phyloP scores from a whole-genome alignment of 2,797 vertebrate species.

The Apogon hyalosoma region DNA sequence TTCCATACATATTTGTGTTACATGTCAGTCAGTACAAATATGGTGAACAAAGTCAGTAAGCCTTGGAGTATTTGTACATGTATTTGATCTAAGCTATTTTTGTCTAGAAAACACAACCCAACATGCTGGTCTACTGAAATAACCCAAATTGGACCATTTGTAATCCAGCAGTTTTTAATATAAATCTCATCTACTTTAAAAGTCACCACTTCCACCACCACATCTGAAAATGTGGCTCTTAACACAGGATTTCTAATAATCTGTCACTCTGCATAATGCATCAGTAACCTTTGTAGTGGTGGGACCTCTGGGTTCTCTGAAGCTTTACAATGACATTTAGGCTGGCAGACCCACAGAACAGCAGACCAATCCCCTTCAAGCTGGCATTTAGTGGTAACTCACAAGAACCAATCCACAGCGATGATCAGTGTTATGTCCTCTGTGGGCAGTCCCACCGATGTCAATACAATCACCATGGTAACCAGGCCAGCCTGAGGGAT shows the following conservation, averaged over 20 bases:
- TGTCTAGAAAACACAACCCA: no score
- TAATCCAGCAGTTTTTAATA: no score
- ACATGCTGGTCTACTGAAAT: no score
- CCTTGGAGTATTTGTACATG: no score
- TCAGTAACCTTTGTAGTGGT: constrained; percentile 79
- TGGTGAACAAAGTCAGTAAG: no score
- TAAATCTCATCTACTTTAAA: constrained; percentile 68
- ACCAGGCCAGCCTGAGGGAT: constrained; percentile 98
- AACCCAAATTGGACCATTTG: no score
- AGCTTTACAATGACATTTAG: constrained; percentile 83
- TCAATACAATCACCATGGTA: constrained; percentile 98
- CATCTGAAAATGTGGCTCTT: constrained; percentile 2
- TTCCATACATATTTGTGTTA: no score
- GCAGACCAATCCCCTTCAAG: constrained; percentile 67
- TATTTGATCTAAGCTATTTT: no score
- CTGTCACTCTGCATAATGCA: constrained; percentile 79
- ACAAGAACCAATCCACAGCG: constrained; percentile 99
- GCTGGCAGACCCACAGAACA: constrained; percentile 40
- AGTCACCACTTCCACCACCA: background rate
- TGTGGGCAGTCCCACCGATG: constrained; percentile 96
- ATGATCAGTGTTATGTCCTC: constrained; percentile 99
- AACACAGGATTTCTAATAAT: constrained; percentile 43
- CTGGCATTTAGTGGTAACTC: constrained; percentile 88
- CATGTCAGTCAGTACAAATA: no score
- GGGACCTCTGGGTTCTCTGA: constrained; percentile 72